Percentiles rank a stretch among this genome's conserved stretches.
These are phyloP conservation scores for Lithophane ornitopus DNA, from an alignment of 2,888 invertebrate species.

Conservation along the genomic window DNA sequence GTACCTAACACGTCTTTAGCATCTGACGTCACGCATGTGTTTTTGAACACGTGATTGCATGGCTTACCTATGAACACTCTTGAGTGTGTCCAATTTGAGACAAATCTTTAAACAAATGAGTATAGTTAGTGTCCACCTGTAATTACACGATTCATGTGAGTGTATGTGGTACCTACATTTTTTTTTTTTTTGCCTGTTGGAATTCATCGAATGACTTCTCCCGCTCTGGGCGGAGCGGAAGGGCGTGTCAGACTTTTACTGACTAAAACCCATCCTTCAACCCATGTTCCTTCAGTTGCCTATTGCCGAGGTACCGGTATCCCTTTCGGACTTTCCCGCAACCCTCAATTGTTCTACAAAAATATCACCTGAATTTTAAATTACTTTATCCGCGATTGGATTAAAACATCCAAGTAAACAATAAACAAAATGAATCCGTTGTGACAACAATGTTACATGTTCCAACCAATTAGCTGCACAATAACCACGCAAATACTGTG, in stretches of 20 bases:
- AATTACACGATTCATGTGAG: not conserved
- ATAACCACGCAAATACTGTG: conserved; percentile 67
- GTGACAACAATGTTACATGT: conserved; percentile 40
- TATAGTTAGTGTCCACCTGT: not conserved
- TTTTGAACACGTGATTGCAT: not conserved
- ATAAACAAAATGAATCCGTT: conserved; percentile 44
- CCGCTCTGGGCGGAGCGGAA: too few relatives aligned
- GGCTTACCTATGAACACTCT: not conserved
- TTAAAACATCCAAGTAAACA: conserved; percentile 36
- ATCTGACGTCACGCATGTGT: not conserved
- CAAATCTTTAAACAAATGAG: too few relatives aligned
- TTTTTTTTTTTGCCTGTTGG: too few relatives aligned
- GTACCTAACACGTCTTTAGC: not conserved
- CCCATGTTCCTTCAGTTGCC: too few relatives aligned
- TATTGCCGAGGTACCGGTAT: too few relatives aligned
- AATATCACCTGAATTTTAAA: conserved; percentile 7
- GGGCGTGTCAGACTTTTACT: too few relatives aligned
- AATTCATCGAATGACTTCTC: too few relatives aligned
- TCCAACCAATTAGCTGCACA: conserved; percentile 67
- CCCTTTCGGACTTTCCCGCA: too few relatives aligned
- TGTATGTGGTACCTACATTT: not conserved
- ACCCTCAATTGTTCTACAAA: too few relatives aligned
- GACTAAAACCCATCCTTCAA: too few relatives aligned
- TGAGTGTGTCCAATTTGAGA: not conserved
- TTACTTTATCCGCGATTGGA: not conserved